Conservation (phyloP, 1,140 invertebrate species). For the Potamilus streckersoni region DNA sequence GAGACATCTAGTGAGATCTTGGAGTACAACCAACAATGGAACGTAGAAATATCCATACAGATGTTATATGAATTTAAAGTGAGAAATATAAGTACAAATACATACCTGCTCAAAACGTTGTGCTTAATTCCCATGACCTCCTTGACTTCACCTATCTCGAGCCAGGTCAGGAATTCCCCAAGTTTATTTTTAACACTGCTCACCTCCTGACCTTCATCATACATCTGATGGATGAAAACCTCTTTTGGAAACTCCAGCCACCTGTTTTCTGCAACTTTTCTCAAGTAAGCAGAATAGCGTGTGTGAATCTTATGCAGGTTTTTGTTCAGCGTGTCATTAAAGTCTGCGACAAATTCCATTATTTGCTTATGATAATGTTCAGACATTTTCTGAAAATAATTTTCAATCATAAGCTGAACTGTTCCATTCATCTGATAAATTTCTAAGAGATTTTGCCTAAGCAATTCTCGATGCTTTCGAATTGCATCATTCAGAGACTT, state of each 20-base stretch:
- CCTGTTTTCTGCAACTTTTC: conserved; percentile 38
- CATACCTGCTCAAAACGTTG: conserved; percentile 45
- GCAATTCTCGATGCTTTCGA: conserved; percentile 23
- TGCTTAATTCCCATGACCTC: conserved; percentile 41
- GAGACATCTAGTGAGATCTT: not conserved
- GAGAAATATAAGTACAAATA: not conserved
- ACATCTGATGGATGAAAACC: conserved; percentile 47
- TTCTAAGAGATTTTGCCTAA: conserved; percentile 23
- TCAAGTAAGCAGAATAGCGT: conserved; percentile 42
- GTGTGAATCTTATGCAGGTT: conserved; percentile 41
- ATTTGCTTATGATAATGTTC: conserved; percentile 41
- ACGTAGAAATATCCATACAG: not conserved
- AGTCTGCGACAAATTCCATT: conserved; percentile 43
- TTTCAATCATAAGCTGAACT: conserved; percentile 27
- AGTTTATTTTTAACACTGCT: conserved; percentile 22
- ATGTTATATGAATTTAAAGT: not conserved
- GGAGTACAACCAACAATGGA: not conserved
- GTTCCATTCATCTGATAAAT: conserved; percentile 43
- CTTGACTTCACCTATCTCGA: conserved; percentile 54
- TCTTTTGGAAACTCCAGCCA: conserved; percentile 54
- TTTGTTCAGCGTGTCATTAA: conserved; percentile 43
- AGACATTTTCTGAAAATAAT: conserved; percentile 41
- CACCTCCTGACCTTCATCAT: conserved; percentile 30
- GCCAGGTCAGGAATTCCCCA: conserved; percentile 50
- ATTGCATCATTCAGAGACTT: conserved; percentile 33